Percentiles rank a stretch among this genome's conserved stretches.
phyloP scores from a whole-genome alignment of 2,797 vertebrate genomes.

The Lepus townsendii region DNA sequence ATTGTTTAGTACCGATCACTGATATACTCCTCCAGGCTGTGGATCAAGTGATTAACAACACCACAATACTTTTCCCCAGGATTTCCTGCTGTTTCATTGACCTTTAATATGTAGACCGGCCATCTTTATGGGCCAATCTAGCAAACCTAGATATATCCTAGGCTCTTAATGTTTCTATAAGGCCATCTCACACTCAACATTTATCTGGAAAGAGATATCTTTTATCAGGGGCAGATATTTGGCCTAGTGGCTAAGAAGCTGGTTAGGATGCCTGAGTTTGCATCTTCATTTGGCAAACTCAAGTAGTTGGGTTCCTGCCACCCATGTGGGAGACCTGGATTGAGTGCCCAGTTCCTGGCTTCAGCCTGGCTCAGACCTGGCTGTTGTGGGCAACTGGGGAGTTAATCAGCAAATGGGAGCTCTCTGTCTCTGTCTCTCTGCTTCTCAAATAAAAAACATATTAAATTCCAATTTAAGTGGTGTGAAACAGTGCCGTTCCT shows the following conservation, averaged over 20 bases:
- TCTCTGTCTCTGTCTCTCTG: no score
- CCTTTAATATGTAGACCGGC: background rate
- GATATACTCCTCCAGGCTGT: background rate
- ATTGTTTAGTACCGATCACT: background rate
- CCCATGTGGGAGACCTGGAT: no score
- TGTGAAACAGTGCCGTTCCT: background rate
- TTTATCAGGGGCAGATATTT: background rate
- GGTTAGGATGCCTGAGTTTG: no score
- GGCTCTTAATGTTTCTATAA: background rate
- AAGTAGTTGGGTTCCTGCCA: no score
- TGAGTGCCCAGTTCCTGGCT: no score
- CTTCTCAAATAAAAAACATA: background rate
- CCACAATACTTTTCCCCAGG: background rate
- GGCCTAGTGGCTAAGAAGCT: no score
- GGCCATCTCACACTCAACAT: background rate
- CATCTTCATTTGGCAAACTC: no score
- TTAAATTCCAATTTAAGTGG: slow-evolving; percentile 19
- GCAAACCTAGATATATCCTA: background rate
- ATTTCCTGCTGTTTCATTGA: background rate
- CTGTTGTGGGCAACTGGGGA: no score
- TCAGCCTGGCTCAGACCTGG: no score
- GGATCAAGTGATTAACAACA: slow-evolving; percentile 40
- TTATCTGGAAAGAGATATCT: slow-evolving; percentile 32
- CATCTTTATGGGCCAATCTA: background rate
- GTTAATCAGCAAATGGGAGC: no score